Percentiles rank a stretch among this genome's conserved stretches.
Conservation (phyloP, 2,797 vertebrate genomes). For the Cossypha niveicapilla region DNA sequence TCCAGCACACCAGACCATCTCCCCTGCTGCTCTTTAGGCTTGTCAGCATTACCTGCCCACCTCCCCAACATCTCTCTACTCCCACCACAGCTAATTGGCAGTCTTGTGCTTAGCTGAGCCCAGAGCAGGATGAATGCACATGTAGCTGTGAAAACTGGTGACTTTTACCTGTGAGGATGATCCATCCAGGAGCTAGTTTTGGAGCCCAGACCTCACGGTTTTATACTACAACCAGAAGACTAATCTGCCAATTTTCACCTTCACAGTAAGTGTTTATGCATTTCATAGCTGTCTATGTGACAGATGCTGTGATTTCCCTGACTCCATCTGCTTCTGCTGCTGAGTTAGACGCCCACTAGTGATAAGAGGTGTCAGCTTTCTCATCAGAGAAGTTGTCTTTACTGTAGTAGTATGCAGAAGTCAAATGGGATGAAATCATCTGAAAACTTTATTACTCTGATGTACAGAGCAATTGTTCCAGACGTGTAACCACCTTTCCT, state of each 20-base stretch:
- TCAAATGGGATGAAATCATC: constrained; percentile 57
- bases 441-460: constrained; percentile 45
- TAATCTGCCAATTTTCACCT: constrained; percentile 49
- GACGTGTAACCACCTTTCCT: not conserved
- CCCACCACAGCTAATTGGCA: not conserved
- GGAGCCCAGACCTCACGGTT: not conserved
- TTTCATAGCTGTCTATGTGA: constrained; percentile 30
- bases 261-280: constrained; percentile 41
- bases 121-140: not conserved
- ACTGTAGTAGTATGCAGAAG: constrained; percentile 22
- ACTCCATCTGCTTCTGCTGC: constrained; percentile 51
- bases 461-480: constrained; percentile 14
- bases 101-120: not conserved
- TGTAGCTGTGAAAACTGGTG: not conserved
- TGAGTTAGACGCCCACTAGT: constrained; percentile 54
- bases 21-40: not conserved
- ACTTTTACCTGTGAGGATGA: constrained; percentile 4
- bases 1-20: not conserved
- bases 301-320: constrained; percentile 57
- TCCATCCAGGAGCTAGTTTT: not conserved
- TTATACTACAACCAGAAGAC: constrained; percentile 18
- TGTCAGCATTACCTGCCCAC: not conserved
- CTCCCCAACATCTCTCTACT: not conserved
- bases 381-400: constrained; percentile 47
- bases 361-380: constrained; percentile 50